Conservation (phyloP, 2,113 vertebrate genomes). For the Puffinus mauretanicus region DNA sequence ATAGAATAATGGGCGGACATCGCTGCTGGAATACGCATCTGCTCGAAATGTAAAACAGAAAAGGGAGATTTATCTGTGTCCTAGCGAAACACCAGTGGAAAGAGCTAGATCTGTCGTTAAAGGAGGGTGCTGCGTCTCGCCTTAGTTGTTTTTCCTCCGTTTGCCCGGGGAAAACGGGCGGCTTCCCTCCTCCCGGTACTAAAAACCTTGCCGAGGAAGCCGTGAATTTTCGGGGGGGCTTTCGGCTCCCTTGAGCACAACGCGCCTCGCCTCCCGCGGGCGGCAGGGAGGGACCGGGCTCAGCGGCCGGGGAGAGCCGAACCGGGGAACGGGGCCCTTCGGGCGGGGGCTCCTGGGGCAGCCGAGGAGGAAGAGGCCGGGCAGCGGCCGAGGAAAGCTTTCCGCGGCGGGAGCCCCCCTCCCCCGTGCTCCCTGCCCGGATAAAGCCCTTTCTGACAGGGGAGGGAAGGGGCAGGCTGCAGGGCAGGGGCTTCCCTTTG, state of each 20-base stretch:
- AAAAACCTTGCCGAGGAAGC: neutral
- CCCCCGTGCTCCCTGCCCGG: neutral
- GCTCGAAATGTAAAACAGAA: neutral
- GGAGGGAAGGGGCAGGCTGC: conserved; percentile 59
- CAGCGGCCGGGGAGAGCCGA: neutral
- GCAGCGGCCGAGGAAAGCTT: neutral
- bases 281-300: neutral
- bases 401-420: neutral
- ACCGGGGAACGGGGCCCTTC: neutral
- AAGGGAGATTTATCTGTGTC: neutral
- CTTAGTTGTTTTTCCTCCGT: neutral
- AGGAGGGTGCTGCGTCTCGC: neutral
- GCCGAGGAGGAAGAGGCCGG: neutral
- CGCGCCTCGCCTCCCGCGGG: neutral
- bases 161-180: neutral
- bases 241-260: neutral
- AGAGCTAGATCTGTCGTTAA: neutral
- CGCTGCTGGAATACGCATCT: neutral
- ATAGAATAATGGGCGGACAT: neutral
- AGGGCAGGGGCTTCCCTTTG: conserved; percentile 40
- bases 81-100: neutral
- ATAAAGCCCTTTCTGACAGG: conserved; percentile 56
- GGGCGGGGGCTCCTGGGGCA: neutral
- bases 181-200: fast-evolving
- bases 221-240: neutral